phyloP scores from a whole-genome alignment of 2,888 invertebrate species.

The Leptopilina drosophilae region DNA sequence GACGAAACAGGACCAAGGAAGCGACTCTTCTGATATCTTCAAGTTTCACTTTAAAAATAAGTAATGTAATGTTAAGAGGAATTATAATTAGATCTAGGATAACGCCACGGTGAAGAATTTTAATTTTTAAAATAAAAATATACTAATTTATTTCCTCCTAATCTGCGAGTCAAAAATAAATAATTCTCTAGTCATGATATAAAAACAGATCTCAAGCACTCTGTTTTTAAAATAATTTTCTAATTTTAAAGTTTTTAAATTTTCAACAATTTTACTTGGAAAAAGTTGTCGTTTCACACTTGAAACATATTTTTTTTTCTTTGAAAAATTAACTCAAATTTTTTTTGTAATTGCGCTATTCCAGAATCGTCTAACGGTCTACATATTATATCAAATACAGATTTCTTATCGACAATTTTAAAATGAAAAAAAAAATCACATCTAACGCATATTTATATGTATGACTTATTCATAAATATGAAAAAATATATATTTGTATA shows the following conservation, averaged over 20 bases:
- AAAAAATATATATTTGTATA: constrained; percentile 38
- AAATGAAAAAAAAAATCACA: neutral
- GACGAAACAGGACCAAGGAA: constrained; percentile 39
- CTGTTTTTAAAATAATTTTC: constrained; percentile 2
- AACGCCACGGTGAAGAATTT: constrained; percentile 9
- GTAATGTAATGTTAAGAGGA: constrained; percentile 28
- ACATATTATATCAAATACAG: constrained; percentile 35
- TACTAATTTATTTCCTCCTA: constrained; percentile 3
- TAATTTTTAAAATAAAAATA: neutral
- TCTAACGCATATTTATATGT: constrained; percentile 36
- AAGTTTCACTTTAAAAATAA: constrained; percentile 30
- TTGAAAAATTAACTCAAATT: neutral
- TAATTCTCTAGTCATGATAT: constrained; percentile 21
- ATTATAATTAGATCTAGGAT: constrained; percentile 24
- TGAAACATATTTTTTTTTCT: neutral
- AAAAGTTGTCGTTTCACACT: constrained; percentile 4
- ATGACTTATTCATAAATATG: constrained; percentile 42
- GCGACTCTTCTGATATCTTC: constrained; percentile 40
- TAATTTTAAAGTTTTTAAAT: constrained; percentile 24
- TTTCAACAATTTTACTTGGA: constrained; percentile 6
- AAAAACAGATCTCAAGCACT: constrained; percentile 31
- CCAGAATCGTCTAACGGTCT: constrained; percentile 37
- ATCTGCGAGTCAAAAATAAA: constrained; percentile 19
- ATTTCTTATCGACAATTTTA: constrained; percentile 31
- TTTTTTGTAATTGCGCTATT: constrained; percentile 36